phyloP scores from a whole-genome alignment of 2,888 invertebrate species.

The Serripes groenlandicus region DNA sequence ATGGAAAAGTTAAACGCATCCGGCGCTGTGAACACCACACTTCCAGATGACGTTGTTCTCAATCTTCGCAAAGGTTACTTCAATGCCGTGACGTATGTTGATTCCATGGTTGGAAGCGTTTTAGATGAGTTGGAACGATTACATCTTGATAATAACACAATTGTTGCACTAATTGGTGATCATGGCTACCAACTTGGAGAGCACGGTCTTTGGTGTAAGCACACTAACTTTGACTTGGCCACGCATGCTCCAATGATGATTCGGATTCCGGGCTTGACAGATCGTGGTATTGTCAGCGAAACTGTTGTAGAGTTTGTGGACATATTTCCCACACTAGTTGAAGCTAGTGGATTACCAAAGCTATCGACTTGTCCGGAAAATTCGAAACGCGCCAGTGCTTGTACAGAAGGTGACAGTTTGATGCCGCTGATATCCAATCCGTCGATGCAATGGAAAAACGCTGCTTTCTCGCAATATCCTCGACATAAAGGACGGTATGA shows the following conservation, averaged over 20 bases:
- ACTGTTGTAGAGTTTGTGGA: constrained; percentile 71
- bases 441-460: constrained; percentile 33
- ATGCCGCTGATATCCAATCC: constrained; percentile 61
- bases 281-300: constrained; percentile 50
- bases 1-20: constrained; percentile 29
- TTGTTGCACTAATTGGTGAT: constrained; percentile 70
- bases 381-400: constrained; percentile 46
- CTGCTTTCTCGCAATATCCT: constrained; percentile 66
- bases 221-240: constrained; percentile 75
- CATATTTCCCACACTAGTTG: constrained; percentile 74
- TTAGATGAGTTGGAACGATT: constrained; percentile 62
- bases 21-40: constrained; percentile 40
- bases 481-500: neutral
- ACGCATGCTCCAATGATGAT: constrained; percentile 77
- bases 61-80: constrained; percentile 70
- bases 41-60: constrained; percentile 43
- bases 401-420: constrained; percentile 69
- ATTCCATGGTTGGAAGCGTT: constrained; percentile 66
- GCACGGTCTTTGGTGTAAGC: constrained; percentile 71
- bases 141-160: constrained; percentile 60
- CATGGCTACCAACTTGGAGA: constrained; percentile 72
- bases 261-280: constrained; percentile 61
- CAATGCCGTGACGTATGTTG: constrained; percentile 61
- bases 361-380: constrained; percentile 59
- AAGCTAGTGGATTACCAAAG: constrained; percentile 65